phyloP scores from a whole-genome alignment of 2,113 vertebrate genomes.

The Burhinus bistriatus region DNA sequence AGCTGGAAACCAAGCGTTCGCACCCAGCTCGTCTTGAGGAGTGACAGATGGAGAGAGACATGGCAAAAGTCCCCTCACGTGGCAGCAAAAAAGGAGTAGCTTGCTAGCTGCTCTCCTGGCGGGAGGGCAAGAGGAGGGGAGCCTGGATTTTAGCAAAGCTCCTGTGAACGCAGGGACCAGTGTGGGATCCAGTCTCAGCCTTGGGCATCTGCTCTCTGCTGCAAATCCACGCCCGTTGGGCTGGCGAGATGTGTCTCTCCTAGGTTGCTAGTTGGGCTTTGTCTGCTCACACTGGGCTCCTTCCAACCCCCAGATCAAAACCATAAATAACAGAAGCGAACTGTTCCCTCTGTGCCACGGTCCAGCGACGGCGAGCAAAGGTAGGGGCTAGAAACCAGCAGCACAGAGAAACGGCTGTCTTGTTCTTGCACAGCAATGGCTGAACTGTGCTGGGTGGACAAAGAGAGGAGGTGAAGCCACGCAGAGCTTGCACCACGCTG shows the following conservation, averaged over 20 bases:
- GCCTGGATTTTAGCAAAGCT: not conserved
- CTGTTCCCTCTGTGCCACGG: not conserved
- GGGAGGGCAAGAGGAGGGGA: not conserved
- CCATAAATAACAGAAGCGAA: not conserved
- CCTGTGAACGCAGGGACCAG: not conserved
- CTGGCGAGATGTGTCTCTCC: not conserved
- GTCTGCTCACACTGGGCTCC: not conserved
- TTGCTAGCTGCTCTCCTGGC: not conserved
- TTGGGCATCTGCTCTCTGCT: not conserved
- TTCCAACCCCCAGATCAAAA: not conserved
- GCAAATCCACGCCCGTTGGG: not conserved
- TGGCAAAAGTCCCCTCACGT: fast-evolving
- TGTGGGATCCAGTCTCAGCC: not conserved
- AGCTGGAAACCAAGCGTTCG: not conserved
- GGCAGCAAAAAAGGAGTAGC: not conserved
- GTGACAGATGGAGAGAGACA: not conserved
- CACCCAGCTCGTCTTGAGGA: not conserved
- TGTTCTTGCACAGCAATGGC: fast-evolving
- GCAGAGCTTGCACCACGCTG: not conserved
- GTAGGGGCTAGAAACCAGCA: not conserved
- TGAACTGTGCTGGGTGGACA: not conserved
- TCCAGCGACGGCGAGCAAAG: fast-evolving
- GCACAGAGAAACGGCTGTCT: not conserved
- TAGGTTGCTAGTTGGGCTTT: not conserved
- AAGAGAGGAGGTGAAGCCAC: not conserved